A percentile compares a stretch with the other conserved stretches of the same genome.
Conservation (phyloP, 2,113 vertebrate genomes). For the Carettochelys insculpta region DNA sequence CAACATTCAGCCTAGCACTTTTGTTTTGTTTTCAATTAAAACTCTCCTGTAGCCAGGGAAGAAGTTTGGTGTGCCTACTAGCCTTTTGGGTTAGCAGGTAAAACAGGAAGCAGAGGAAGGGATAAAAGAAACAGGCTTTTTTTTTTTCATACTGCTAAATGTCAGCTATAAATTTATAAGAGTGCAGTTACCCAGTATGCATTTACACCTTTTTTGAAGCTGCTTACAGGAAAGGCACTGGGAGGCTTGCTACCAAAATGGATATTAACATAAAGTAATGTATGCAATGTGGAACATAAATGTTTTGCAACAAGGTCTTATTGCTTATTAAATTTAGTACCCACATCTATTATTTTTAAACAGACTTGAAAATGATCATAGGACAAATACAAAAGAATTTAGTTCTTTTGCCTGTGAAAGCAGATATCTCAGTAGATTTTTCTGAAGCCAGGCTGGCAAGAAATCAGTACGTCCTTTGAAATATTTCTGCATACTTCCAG, state of each 20-base stretch:
- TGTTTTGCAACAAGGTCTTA: background rate
- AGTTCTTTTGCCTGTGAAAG: background rate
- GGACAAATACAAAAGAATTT: background rate
- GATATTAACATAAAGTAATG: background rate
- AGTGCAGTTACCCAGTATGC: background rate
- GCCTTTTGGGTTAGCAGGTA: slow-evolving; percentile 4
- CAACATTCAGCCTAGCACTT: slow-evolving; percentile 55
- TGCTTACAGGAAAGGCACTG: background rate
- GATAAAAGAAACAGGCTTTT: background rate
- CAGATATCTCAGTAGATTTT: background rate
- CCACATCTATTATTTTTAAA: background rate
- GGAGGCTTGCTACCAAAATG: background rate
- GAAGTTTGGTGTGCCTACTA: slow-evolving; percentile 42
- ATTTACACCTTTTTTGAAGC: background rate
- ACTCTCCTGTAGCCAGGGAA: slow-evolving; percentile 64
- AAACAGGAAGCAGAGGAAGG: background rate
- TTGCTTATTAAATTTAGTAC: background rate
- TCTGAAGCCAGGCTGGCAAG: background rate
- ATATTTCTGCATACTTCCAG: background rate
- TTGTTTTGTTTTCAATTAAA: slow-evolving; percentile 80
- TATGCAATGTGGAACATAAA: background rate
- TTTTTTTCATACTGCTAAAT: background rate
- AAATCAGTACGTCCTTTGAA: background rate
- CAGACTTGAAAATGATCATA: background rate
- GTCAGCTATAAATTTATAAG: background rate